Evolutionary conservation across 1,140 invertebrate genomes (phyloP).

Genomic region (Glossosoma conforme): DNA sequence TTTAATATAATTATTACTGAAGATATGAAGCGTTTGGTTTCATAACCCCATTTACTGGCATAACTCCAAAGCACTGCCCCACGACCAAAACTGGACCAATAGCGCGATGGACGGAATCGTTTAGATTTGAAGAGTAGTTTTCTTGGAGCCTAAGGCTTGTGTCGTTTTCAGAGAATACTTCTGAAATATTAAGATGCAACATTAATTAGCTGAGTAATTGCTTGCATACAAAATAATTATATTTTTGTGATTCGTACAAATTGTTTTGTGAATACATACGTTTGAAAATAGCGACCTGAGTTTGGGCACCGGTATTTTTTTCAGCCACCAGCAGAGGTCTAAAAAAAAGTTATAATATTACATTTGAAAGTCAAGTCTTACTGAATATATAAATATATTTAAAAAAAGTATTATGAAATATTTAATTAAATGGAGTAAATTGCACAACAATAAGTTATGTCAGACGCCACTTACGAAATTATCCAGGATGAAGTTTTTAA

Average conservation of each 20-base stretch:
- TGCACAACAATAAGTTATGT: too few species aligned
- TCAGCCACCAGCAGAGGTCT: not conserved
- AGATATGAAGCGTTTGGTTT: slow-evolving; percentile 17
- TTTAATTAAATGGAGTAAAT: too few species aligned
- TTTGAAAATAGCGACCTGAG: not conserved
- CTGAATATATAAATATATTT: too few species aligned
- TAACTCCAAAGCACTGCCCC: slow-evolving; percentile 24
- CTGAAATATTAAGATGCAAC: too few species aligned
- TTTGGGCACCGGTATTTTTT: not conserved
- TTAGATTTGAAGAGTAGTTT: not conserved
- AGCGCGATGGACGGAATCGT: slow-evolving; percentile 23
- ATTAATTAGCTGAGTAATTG: too few species aligned
- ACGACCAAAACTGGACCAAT: slow-evolving; percentile 21
- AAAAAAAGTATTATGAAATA: too few species aligned
- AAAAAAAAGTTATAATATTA: too few species aligned
- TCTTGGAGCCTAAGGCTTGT: not conserved
- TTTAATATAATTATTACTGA: slow-evolving; percentile 5
- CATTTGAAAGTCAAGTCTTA: too few species aligned
- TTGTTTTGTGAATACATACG: not conserved
- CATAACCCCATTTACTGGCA: slow-evolving; percentile 20
- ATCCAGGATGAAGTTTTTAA: too few species aligned
- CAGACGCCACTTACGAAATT: too few species aligned
- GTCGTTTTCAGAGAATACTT: slow-evolving; percentile 15
- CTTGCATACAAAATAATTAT: not conserved
- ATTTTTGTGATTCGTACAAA: slow-evolving; percentile 1